These are phyloP conservation scores for Mastigias papua DNA, from an alignment of 30 jellyfish, hydroid and myxozoan species.

Conservation along the genomic window DNA sequence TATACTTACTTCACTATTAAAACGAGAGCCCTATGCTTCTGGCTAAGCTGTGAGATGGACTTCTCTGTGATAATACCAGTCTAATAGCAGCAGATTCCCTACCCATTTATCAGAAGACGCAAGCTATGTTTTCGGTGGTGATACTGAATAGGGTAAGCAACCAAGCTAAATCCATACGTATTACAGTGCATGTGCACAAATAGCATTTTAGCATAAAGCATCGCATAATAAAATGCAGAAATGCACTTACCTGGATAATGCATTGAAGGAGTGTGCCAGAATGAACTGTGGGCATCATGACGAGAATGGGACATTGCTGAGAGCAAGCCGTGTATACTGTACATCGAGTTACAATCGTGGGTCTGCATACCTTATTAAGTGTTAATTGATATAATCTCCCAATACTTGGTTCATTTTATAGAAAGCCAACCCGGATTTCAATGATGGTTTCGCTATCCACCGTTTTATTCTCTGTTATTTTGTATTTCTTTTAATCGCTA, in stretches of 20 bases:
- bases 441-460: conserved; percentile 81
- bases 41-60: not conserved
- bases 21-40: not conserved
- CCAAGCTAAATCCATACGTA: too few relatives aligned
- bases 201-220: not conserved
- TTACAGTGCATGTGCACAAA: not conserved
- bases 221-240: not conserved
- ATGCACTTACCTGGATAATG: conserved; percentile 83
- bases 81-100: not conserved
- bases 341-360: conserved; percentile 80
- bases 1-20: not conserved
- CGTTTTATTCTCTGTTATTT: conserved; percentile 78
- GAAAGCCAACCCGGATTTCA: conserved; percentile 89
- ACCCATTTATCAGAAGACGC: not conserved
- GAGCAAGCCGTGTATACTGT: conserved; percentile 85
- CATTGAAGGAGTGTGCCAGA: conserved; percentile 80
- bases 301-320: conserved; percentile 88
- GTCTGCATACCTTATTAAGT: conserved; percentile 82
- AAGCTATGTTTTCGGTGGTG: not conserved
- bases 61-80: not conserved
- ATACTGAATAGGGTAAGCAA: too few relatives aligned
- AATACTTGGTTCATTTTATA: conserved; percentile 82
- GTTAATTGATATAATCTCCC: conserved; percentile 81
- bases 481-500: conserved; percentile 84
- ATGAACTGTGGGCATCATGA: conserved; percentile 78